A percentile compares a stretch with the other conserved stretches of the same genome.
Conservation (phyloP, 1,140 invertebrate species). For the Stegodyphus dumicola region DNA sequence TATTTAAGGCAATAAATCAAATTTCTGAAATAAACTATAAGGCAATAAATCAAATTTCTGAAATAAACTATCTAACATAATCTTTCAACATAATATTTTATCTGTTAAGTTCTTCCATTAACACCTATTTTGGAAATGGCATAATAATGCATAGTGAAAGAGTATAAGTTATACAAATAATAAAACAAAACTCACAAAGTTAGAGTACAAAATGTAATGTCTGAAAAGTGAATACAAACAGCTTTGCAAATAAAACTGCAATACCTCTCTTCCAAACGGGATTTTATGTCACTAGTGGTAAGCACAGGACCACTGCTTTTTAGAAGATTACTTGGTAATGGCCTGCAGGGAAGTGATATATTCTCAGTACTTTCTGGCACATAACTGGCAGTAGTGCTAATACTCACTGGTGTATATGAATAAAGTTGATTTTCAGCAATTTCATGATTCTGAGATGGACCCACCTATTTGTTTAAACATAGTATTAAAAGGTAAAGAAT, state of each 20-base stretch:
- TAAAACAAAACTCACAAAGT: too few relatives aligned
- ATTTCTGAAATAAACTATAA: too few relatives aligned
- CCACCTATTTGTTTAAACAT: not conserved
- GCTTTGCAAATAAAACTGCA: not conserved
- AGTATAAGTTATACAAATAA: too few relatives aligned
- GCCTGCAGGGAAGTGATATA: not conserved
- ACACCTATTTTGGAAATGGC: too few relatives aligned
- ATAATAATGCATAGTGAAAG: too few relatives aligned
- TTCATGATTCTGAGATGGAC: constrained; percentile 10
- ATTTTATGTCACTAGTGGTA: constrained; percentile 48
- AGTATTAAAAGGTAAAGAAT: too few relatives aligned
- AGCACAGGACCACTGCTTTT: not conserved
- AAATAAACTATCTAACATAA: too few relatives aligned
- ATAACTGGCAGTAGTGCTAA: not conserved
- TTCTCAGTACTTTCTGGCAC: not conserved
- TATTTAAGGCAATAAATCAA: too few relatives aligned
- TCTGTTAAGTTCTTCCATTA: too few relatives aligned
- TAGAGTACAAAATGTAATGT: too few relatives aligned
- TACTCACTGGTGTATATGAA: not conserved
- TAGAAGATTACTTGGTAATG: constrained; percentile 2
- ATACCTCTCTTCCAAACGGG: constrained; percentile 48
- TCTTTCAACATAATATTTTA: too few relatives aligned
- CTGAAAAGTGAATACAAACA: not conserved
- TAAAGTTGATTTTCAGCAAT: constrained; percentile 17
- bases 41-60: too few relatives aligned